Conservation (phyloP, 2,113 vertebrate species). For the Willisornis vidua region DNA sequence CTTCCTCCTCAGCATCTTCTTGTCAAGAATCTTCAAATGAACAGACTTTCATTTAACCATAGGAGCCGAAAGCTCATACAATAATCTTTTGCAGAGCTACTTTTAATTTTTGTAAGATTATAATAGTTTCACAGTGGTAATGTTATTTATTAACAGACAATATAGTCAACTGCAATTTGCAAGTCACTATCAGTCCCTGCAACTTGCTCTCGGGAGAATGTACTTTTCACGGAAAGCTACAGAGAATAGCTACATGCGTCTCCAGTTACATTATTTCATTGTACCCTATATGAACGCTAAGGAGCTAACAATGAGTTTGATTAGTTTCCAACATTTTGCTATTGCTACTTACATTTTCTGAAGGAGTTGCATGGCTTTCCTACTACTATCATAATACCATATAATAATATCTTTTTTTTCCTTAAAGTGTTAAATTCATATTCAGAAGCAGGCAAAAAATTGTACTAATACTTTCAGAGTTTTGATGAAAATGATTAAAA, state of each 20-base stretch:
- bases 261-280: neutral
- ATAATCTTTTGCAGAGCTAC: neutral
- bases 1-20: neutral
- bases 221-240: neutral
- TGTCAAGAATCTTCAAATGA: neutral
- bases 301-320: neutral
- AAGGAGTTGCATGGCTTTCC: neutral
- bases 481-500: neutral
- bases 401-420: neutral
- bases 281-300: neutral
- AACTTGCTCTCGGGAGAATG: neutral
- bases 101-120: neutral
- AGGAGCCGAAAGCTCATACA: neutral
- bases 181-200: neutral
- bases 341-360: neutral
- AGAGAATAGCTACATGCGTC: neutral
- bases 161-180: neutral
- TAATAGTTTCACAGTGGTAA: neutral
- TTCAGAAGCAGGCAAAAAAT: neutral
- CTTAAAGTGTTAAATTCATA: neutral
- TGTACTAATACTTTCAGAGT: neutral
- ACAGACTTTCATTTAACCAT: neutral
- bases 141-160: neutral
- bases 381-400: neutral
- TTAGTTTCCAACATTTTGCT: neutral